Conservation (phyloP, 2,888 invertebrate genomes). For the Eupithecia pulchellata region DNA sequence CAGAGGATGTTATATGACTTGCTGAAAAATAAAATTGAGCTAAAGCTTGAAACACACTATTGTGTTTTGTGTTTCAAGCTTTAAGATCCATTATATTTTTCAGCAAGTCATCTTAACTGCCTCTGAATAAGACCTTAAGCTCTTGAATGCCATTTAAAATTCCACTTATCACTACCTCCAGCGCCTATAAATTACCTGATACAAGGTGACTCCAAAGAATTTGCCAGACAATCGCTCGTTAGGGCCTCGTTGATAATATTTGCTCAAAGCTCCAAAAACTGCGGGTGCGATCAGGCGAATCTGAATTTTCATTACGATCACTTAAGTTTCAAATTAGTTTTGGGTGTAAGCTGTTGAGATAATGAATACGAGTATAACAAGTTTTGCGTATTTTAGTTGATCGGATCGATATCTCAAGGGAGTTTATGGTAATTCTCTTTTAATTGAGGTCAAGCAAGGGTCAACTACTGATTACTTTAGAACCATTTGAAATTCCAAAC, state of each 20-base stretch:
- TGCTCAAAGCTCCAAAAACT: slow-evolving; percentile 9
- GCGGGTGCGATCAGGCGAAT: slow-evolving; percentile 15
- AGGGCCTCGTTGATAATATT: slow-evolving; percentile 17
- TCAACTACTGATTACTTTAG: not conserved
- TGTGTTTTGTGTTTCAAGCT: not conserved
- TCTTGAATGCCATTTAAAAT: slow-evolving; percentile 2
- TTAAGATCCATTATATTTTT: not conserved
- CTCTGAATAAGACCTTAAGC: not conserved
- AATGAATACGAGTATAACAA: slow-evolving; percentile 6
- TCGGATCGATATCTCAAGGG: not conserved
- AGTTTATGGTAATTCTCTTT: not conserved
- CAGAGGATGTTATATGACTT: no score
- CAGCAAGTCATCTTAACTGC: not conserved
- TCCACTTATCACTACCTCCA: slow-evolving; percentile 14
- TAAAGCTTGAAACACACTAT: not conserved
- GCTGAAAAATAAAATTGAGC: not conserved
- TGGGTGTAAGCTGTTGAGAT: not conserved
- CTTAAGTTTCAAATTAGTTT: slow-evolving; percentile 11
- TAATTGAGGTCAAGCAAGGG: not conserved
- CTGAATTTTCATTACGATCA: slow-evolving; percentile 14
- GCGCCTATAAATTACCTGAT: slow-evolving; percentile 22
- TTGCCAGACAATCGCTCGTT: slow-evolving; percentile 28
- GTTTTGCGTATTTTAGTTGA: slow-evolving; percentile 2
- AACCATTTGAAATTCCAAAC: not conserved
- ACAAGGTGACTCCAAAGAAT: slow-evolving; percentile 25